Conservation (phyloP, 1,140 invertebrate species). For the Helicoverpa armigera region DNA sequence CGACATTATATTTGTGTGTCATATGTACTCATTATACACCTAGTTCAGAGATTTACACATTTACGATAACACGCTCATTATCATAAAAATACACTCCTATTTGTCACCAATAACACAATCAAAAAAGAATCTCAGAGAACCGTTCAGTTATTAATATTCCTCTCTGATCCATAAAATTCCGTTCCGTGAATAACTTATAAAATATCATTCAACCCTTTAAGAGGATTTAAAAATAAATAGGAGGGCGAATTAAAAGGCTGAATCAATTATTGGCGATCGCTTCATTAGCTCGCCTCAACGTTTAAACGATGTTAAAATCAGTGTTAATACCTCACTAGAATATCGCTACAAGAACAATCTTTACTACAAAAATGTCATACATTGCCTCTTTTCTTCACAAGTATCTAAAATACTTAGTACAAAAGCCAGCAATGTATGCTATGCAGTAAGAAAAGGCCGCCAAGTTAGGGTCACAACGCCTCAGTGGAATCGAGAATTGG, state of each 20-base stretch:
- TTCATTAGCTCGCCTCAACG: constrained; percentile 54
- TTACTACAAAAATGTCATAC: constrained; percentile 7
- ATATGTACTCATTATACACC: too few relatives aligned
- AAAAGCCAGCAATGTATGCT: constrained; percentile 18
- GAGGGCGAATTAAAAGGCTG: constrained; percentile 33
- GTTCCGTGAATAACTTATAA: constrained; percentile 38
- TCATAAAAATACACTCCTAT: too few relatives aligned
- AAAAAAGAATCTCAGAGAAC: too few relatives aligned
- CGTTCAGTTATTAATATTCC: too few relatives aligned
- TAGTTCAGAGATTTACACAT: too few relatives aligned
- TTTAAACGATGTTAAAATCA: constrained; percentile 58
- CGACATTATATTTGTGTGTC: too few relatives aligned
- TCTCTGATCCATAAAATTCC: not conserved
- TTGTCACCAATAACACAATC: too few relatives aligned
- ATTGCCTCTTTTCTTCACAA: not conserved
- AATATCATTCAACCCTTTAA: constrained; percentile 32
- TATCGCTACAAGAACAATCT: constrained; percentile 7
- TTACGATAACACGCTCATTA: too few relatives aligned
- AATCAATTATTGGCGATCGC: constrained; percentile 56
- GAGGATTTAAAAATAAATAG: constrained; percentile 35
- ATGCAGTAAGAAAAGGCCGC: not conserved
- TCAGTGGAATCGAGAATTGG: constrained; percentile 53
- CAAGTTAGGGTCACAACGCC: not conserved
- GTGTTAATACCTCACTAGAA: constrained; percentile 50
- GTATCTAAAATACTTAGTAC: too few relatives aligned